Percentiles rank a stretch among this genome's conserved stretches.
These are phyloP conservation scores for Leucophenga varia DNA, from an alignment of 1,140 invertebrate species.

Conservation along the genomic window DNA sequence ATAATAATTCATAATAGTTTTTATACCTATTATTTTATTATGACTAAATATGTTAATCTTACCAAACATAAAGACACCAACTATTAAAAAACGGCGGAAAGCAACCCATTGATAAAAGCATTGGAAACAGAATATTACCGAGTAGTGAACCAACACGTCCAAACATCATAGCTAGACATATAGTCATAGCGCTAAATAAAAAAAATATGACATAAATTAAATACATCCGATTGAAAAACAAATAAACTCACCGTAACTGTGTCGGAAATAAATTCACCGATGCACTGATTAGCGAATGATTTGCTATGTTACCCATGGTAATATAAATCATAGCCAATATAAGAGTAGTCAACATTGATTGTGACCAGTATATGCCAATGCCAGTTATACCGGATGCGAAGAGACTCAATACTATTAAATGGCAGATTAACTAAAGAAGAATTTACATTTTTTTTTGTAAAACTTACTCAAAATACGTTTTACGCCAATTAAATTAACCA, in stretches of 20 bases:
- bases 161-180: slow-evolving; percentile 17
- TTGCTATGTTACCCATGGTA: slow-evolving; percentile 17
- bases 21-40: too few relatives aligned
- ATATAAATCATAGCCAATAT: slow-evolving; percentile 16
- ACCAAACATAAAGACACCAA: slow-evolving; percentile 11
- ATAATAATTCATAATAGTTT: neutral
- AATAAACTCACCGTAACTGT: slow-evolving; percentile 18
- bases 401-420: slow-evolving; percentile 48
- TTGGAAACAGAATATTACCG: slow-evolving; percentile 18
- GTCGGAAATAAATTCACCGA: slow-evolving; percentile 22
- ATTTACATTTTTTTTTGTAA: too few relatives aligned
- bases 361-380: slow-evolving; percentile 52
- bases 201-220: too few relatives aligned
- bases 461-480: slow-evolving; percentile 38
- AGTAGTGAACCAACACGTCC: slow-evolving; percentile 14
- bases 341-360: slow-evolving; percentile 36
- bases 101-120: slow-evolving; percentile 17
- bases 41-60: too few relatives aligned
- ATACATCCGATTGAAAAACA: too few relatives aligned
- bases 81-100: slow-evolving; percentile 18
- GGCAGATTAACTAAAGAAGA: too few relatives aligned
- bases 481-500: slow-evolving; percentile 57
- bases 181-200: too few relatives aligned
- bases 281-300: slow-evolving; percentile 15
- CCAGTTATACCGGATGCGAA: slow-evolving; percentile 37